Evolutionary conservation across 2,797 vertebrate species (phyloP), one percentile per base, ranked within the genome.

Genomic region (Takifugu ocellatus): DNA sequence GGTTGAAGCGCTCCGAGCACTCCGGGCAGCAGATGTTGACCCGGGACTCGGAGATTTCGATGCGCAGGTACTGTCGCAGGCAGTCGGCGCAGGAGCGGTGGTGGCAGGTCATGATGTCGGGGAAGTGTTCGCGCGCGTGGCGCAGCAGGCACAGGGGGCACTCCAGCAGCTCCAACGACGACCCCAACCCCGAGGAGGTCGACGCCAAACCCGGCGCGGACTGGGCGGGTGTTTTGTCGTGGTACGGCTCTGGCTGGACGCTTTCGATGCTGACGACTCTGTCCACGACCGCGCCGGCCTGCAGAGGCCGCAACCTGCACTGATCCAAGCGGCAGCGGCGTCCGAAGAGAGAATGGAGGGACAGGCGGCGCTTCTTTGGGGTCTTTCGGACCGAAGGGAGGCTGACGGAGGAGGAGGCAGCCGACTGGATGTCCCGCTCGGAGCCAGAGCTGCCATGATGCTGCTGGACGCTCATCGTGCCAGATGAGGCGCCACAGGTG

Each of bases 11-110:
- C 89, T 98, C 97, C 0, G 96, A 91, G 89, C 97, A 99, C 83
- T 99, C 97, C 1, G 97, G 97, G 80, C 97, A 99, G 90, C 95
- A 94, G 78, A 99, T 99, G 85, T 99, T 99, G 77, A 99, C 93
- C 58, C 97, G 93, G 33, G 95, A 97, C 90, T 99, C 97, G 0
- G 95, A 98, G 82, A 99, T 99, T 81, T 99, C 97, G 66, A 99
- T 99, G 81, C 96, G 93, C 49, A 99, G 92, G 71, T 99, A 99
- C 78, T 99, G 97, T 26, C 96, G 93, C 81, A 99, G 90, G 86
- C 97, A 99, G 89, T 99, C 97, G 46, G 94, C 94, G 45, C 97
- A 99, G 5, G 97, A 99, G 59, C 97, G 94, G 62, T 99, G 97
- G 84, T 92, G 95, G 72, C 97, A 99, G 69, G 97, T 98, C 95